Evolutionary conservation across 2,797 vertebrate genomes (phyloP).

Genomic region (Gymnothorax javanicus): DNA sequence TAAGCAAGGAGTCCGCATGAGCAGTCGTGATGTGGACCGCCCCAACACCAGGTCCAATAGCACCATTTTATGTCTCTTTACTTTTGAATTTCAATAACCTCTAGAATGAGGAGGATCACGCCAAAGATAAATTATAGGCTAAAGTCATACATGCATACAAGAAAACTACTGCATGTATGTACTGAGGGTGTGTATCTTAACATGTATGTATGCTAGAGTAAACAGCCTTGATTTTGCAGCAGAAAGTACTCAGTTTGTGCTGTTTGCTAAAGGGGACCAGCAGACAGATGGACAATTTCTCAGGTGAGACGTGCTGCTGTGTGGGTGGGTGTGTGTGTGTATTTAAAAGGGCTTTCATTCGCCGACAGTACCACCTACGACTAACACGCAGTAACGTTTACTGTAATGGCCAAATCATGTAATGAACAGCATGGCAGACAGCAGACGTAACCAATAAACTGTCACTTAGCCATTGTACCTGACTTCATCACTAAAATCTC

Average conservation of each 20-base stretch:
- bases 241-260: conserved; percentile 91
- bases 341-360: background rate
- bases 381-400: background rate
- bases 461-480: background rate
- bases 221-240: conserved; percentile 89
- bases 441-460: background rate
- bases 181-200: conserved; percentile 26
- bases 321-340: no score
- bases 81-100: conserved; percentile 82
- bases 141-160: conserved; percentile 75
- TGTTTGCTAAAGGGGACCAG: conserved; percentile 73
- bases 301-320: background rate
- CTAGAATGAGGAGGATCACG: conserved; percentile 84
- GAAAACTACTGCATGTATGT: conserved; percentile 73
- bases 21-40: conserved; percentile 94
- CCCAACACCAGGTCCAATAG: conserved; percentile 92
- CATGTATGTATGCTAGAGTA: conserved; percentile 69
- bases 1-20: conserved; percentile 99
- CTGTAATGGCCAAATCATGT: background rate
- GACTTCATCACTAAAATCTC: background rate
- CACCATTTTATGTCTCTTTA: conserved; percentile 86
- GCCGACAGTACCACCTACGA: background rate
- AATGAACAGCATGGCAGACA: background rate
- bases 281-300: conserved; percentile 49
- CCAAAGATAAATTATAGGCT: conserved; percentile 82